Conservation (phyloP, 1,140 invertebrate species). For the Pseudoatta argentina region DNA sequence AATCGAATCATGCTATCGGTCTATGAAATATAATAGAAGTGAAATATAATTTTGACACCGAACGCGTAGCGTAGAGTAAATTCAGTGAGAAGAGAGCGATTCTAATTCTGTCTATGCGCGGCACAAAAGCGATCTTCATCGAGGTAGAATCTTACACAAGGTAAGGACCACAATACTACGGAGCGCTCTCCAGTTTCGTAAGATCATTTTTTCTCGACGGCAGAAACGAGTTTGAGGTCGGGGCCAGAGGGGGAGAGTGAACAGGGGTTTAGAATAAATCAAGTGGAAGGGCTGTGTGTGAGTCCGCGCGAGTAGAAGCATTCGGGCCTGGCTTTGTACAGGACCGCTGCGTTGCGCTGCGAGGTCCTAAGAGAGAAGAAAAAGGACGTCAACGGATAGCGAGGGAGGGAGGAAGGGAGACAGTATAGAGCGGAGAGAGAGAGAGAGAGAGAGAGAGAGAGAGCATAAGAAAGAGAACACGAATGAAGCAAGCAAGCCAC, state of each 20-base stretch:
- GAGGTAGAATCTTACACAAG: conserved; percentile 13
- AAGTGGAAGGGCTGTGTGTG: conserved; percentile 75
- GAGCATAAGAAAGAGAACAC: conserved; percentile 54
- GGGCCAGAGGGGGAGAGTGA: conserved; percentile 29
- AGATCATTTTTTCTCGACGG: conserved; percentile 54
- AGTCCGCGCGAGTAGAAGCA: conserved; percentile 75
- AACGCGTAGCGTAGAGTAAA: conserved; percentile 2
- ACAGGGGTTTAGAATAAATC: conserved; percentile 75
- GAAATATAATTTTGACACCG: conserved; percentile 28
- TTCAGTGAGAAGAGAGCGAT: not conserved
- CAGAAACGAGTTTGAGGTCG: conserved; percentile 54
- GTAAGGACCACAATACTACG: conserved; percentile 14
- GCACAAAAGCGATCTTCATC: conserved; percentile 53
- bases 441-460: not conserved
- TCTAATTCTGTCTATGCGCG: conserved; percentile 23
- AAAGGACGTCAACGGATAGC: conserved; percentile 38
- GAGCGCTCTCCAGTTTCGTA: conserved; percentile 63
- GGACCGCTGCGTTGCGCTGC: conserved; percentile 66
- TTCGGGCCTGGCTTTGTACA: conserved; percentile 74
- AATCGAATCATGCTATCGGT: not conserved
- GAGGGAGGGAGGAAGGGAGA: conserved; percentile 57
- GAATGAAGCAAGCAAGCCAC: conserved; percentile 40
- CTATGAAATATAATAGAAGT: not conserved
- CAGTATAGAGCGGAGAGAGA: not conserved
- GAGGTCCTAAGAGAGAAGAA: conserved; percentile 61